A percentile compares a stretch with the other conserved stretches of the same genome.
Conservation (phyloP, 1,140 invertebrate species). For the Radopholus similis region DNA sequence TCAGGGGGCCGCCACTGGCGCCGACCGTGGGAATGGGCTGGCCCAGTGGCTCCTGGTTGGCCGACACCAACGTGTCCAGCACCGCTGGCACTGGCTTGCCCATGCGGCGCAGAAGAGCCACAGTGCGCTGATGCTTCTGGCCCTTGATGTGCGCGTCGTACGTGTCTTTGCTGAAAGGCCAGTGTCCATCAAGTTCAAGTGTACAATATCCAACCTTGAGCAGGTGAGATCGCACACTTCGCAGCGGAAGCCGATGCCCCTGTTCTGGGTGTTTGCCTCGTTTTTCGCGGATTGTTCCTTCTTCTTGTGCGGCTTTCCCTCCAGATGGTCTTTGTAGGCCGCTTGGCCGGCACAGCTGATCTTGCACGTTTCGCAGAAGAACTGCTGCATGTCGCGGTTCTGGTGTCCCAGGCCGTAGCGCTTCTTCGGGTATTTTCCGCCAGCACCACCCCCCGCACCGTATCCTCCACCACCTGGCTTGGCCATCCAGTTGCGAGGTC, state of each 20-base stretch:
- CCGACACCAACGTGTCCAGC: constrained; percentile 2
- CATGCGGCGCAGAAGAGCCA: constrained; percentile 75
- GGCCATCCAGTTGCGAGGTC: constrained; percentile 16
- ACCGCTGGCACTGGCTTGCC: constrained; percentile 89
- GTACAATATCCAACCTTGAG: constrained; percentile 68
- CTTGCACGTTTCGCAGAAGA: constrained; percentile 35
- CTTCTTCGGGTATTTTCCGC: constrained; percentile 12
- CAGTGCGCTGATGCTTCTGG: constrained; percentile 73
- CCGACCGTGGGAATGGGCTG: constrained; percentile 21
- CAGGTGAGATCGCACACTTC: constrained; percentile 92
- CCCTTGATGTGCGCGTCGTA: constrained; percentile 95
- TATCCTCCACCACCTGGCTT: neutral
- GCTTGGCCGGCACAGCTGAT: constrained; percentile 73
- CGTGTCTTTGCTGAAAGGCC: constrained; percentile 71
- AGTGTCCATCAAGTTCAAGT: neutral
- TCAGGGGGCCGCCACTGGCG: constrained; percentile 53
- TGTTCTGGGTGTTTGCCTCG: constrained; percentile 36
- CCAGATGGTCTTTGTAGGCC: constrained; percentile 90
- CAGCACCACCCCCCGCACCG: neutral
- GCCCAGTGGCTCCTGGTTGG: constrained; percentile 12
- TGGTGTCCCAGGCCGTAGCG: constrained; percentile 27
- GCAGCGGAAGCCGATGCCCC: constrained; percentile 65
- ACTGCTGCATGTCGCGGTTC: constrained; percentile 25
- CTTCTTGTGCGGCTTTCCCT: constrained; percentile 97
- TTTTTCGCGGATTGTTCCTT: constrained; percentile 84